Conservation (phyloP, 2,113 vertebrate genomes). For the Chlamydotis undulata region DNA sequence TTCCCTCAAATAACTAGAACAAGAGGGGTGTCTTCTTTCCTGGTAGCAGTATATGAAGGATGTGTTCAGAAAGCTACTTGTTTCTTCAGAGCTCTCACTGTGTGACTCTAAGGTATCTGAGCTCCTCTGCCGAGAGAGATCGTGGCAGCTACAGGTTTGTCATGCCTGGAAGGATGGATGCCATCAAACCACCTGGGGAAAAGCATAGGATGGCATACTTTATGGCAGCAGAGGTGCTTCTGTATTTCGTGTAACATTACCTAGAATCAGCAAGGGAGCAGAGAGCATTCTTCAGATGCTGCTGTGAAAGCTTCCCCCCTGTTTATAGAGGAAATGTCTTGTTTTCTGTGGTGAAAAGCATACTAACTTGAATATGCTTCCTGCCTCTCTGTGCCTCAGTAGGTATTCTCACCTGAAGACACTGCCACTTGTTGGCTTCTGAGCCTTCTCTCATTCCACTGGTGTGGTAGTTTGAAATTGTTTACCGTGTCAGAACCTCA, state of each 20-base stretch:
- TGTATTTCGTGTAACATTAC: not conserved
- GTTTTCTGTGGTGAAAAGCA: not conserved
- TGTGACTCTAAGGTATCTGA: not conserved
- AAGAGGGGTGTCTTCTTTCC: not conserved
- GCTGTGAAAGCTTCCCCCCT: not conserved
- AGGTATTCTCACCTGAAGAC: not conserved
- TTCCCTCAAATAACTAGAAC: not conserved
- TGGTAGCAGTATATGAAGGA: not conserved
- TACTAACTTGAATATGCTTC: not conserved
- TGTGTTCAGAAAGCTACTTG: not conserved
- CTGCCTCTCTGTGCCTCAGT: not conserved
- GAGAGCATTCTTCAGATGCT: not conserved
- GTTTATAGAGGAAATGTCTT: not conserved
- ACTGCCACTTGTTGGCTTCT: not conserved
- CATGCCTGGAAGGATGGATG: constrained; percentile 2
- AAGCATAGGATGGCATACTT: not conserved
- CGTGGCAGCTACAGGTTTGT: not conserved
- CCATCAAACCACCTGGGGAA: not conserved
- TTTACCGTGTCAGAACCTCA: constrained; percentile 7
- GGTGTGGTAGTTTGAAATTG: not conserved
- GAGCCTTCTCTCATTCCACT: not conserved
- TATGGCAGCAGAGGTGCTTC: not conserved
- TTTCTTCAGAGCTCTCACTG: constrained; percentile 14
- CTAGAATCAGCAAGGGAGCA: not conserved
- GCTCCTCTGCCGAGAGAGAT: not conserved